Conservation (phyloP, 2,113 vertebrate species). For the Alethe diademata region DNA sequence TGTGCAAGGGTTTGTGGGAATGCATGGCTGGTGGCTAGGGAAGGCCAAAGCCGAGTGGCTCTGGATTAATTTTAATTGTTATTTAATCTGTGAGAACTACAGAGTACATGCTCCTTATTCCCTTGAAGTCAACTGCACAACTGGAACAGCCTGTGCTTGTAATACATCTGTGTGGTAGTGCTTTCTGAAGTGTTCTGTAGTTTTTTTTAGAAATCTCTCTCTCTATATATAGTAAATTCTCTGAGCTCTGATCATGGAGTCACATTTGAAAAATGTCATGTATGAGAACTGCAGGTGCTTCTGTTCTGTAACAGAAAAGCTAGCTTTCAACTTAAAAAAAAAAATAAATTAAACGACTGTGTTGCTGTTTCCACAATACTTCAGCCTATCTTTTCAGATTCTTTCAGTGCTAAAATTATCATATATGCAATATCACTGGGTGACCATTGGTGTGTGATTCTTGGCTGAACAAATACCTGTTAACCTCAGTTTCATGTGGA, state of each 20-base stretch:
- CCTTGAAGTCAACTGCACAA: not conserved
- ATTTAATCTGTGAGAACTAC: not conserved
- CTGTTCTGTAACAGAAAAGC: not conserved
- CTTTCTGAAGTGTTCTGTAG: not conserved
- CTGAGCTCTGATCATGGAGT: not conserved
- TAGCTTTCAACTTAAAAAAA: not conserved
- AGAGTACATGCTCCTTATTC: not conserved
- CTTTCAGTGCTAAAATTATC: not conserved
- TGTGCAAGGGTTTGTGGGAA: not conserved
- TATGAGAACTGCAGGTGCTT: not conserved
- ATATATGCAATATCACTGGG: not conserved
- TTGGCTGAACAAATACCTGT: not conserved
- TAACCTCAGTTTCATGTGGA: not conserved
- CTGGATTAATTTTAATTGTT: not conserved
- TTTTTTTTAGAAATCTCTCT: not conserved
- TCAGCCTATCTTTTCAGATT: not conserved
- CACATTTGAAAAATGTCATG: not conserved
- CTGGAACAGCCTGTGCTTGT: not conserved
- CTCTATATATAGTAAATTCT: not conserved
- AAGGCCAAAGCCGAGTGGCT: not conserved
- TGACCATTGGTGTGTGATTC: not conserved
- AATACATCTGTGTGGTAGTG: not conserved
- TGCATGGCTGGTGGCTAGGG: slow-evolving; percentile 1
- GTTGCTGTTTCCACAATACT: not conserved
- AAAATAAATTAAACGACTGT: not conserved